A percentile compares a stretch with the other conserved stretches of the same genome.
These are phyloP conservation scores for Belgica antarctica DNA, from an alignment of 2,888 invertebrate species.

Conservation along the genomic window DNA sequence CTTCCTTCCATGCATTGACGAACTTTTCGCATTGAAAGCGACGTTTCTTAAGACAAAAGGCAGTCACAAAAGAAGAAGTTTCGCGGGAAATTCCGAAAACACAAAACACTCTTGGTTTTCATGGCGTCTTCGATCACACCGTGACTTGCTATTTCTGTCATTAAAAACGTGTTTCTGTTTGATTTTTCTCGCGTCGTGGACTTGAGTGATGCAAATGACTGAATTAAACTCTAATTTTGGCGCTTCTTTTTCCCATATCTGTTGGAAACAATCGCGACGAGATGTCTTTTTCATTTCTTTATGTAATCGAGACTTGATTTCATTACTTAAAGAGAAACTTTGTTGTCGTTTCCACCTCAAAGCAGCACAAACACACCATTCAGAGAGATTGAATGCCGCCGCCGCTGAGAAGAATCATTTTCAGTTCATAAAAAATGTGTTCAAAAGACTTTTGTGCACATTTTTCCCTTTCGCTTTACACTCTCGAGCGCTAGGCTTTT, in stretches of 20 bases:
- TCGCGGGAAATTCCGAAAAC: neutral
- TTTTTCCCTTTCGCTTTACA: constrained; percentile 8
- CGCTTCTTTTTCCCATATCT: neutral
- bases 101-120: neutral
- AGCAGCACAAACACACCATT: too few relatives aligned
- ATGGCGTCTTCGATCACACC: neutral
- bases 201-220: constrained; percentile 9
- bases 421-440: too few relatives aligned
- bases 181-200: neutral
- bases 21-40: neutral
- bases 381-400: neutral
- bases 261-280: neutral
- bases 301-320: neutral
- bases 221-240: neutral
- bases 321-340: neutral
- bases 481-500: neutral
- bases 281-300: neutral
- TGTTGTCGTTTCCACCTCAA: neutral
- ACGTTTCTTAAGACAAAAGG: too few relatives aligned
- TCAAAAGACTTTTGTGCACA: neutral
- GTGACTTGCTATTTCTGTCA: too few relatives aligned
- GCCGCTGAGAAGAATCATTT: neutral
- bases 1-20: too few relatives aligned
- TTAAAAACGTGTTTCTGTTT: too few relatives aligned
- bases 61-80: neutral